Evolutionary conservation across 1,140 invertebrate genomes (phyloP), one percentile per base, ranked within the genome.

Genomic region (Platyscapa corneri): DNA sequence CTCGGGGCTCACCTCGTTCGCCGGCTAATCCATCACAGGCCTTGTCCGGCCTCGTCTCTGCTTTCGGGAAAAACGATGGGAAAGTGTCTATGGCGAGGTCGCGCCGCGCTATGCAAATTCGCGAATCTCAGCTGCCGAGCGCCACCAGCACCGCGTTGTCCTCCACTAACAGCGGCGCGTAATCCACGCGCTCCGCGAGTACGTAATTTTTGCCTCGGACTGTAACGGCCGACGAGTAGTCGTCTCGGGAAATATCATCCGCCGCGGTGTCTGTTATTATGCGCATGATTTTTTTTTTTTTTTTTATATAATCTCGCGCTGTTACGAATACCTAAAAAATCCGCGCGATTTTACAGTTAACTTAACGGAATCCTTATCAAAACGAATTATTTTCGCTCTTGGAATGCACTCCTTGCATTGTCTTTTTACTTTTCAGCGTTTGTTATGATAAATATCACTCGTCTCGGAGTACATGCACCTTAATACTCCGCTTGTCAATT

Each of bases 271-370:
- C 64, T 82, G 18, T 85, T 85, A 81, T 82, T 82, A 81, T 77
- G 53, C 76, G 67, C 79, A 53, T 56, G 49, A 30, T 39, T 67
- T 67, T 77, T 83, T 67, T 42, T 67, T 77, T 83, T 67, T 42
- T 80, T 81, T 64, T 76, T 72, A 65, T n/a, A 30, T 30, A 34
- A 60, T 83, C 53, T 42, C 70, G 10, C 70, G 34, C 84, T 76
- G 65, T 80, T 85, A 75, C 74, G 83, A 46, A 42, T 80, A 85
- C 83, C 83, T 79, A 74, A 85, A 85, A 85, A 85, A 81, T 85
- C 84, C 78, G 82, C 82, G 75, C 76, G 78, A 20, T 67, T 81
- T 72, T 85, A 85, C 84, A 85, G 84, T 85, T 85, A 85, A 27
- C 67, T 82, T 81, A 85, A 85, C 84, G 84, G 84, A 34, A 85